Evolutionary conservation across 2,888 invertebrate genomes (phyloP), one percentile per base, ranked within the genome.

Genomic region (Eupithecia exiguata): DNA sequence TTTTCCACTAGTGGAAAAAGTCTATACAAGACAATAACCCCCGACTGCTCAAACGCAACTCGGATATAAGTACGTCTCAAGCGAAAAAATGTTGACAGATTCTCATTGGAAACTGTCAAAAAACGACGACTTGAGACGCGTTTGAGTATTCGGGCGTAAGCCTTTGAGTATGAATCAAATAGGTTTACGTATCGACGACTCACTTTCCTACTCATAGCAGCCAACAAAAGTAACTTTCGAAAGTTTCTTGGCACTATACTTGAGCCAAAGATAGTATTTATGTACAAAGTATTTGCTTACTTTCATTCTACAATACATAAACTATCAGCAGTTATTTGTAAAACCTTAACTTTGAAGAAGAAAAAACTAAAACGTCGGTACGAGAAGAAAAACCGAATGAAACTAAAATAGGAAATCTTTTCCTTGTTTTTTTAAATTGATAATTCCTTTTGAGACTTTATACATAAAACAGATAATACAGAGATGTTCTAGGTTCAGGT

Each of bases 201-300:
- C 35, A 35, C 62, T 62, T 62, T 62, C 18, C 7, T 62, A 35
- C 18, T 16, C 18, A 58, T 14, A 7, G 25, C 43, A 63, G 71
- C 65, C 74, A 71, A 68, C 43, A 70, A 68, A 49, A 53, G 35
- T 14, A 35, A 63, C 61, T 67, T 69, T 69, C 49, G 12, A 30
- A 70, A 69, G 58, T 67, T 21, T 66, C 21, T 72, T 75, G 70
- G 58, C 75, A 70, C 68, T 65, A 1, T n/a, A 65, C 43, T 65
- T 49, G 68, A 49, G 36, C 38, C 49, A 68, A 68, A 25, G 18
- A 35, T 35, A 62, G 35, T 62, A 16, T 61, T 61, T 61, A 62
- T 62, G 35, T 62, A 5, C 7, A 35, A 68, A 36, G 68, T 35
- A n/a, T 58, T 25, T 58, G 9, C 25, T 58, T 0, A 25, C 25